These are phyloP conservation scores for Poeciliopsis occidentalis DNA, from an alignment of 2,113 vertebrate species.

Conservation along the genomic window DNA sequence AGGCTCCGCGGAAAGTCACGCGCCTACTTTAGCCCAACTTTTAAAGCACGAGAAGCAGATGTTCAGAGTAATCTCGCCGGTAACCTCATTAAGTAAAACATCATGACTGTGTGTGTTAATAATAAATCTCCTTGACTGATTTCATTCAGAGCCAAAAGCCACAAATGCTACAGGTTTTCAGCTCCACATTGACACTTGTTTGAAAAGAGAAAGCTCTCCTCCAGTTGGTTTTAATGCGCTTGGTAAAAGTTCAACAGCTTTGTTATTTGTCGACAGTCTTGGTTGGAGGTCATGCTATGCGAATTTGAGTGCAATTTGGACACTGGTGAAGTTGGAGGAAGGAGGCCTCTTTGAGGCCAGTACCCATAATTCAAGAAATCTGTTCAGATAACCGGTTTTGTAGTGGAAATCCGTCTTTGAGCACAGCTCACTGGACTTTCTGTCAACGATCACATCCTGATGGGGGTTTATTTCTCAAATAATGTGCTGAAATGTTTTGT, in stretches of 20 bases:
- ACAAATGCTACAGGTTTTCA: background rate
- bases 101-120: background rate
- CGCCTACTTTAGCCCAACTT: background rate
- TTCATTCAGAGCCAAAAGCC: background rate
- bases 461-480: background rate
- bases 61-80: background rate
- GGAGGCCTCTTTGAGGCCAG: background rate
- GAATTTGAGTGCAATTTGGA: background rate
- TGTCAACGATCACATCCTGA: background rate
- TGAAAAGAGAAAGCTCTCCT: background rate
- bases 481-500: background rate
- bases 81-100: background rate
- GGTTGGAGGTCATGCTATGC: background rate
- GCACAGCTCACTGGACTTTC: background rate
- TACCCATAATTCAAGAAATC: background rate
- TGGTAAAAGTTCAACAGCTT: background rate
- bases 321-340: background rate
- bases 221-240: background rate
- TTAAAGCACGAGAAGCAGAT: background rate
- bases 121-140: background rate
- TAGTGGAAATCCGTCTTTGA: background rate
- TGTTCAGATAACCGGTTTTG: background rate
- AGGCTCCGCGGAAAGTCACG: too few species aligned
- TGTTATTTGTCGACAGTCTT: too few species aligned
- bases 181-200: background rate